phyloP scores from a whole-genome alignment of 1,140 invertebrate species.

The Lucilia sericata region DNA sequence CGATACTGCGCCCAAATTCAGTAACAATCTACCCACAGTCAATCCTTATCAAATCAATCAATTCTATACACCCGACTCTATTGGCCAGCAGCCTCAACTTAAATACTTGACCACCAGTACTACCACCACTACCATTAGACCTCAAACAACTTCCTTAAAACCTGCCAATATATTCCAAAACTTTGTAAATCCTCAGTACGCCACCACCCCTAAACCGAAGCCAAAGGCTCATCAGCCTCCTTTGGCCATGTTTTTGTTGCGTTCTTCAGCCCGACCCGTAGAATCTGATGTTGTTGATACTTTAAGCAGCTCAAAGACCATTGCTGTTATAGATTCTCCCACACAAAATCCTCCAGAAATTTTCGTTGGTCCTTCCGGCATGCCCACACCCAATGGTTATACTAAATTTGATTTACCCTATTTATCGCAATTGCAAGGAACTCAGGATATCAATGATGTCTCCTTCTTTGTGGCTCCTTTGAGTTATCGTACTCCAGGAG shows the following conservation, averaged over 20 bases:
- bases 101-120: neutral
- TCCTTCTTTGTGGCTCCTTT: conserved; percentile 88
- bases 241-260: conserved; percentile 80
- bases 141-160: conserved; percentile 66
- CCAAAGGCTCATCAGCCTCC: conserved; percentile 83
- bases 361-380: conserved; percentile 82
- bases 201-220: conserved; percentile 68
- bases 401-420: conserved; percentile 86
- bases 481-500: conserved; percentile 82
- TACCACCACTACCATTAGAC: conserved; percentile 56
- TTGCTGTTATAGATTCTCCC: conserved; percentile 81
- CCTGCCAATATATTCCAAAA: conserved; percentile 68
- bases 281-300: conserved; percentile 77
- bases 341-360: conserved; percentile 77
- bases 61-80: conserved; percentile 65
- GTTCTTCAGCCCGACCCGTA: conserved; percentile 69
- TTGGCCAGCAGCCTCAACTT: conserved; percentile 49
- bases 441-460: conserved; percentile 77
- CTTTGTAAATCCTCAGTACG: conserved; percentile 53
- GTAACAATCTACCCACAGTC: conserved; percentile 50
- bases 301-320: conserved; percentile 77
- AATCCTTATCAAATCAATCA: conserved; percentile 65
- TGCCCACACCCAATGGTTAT: conserved; percentile 78
- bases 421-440: conserved; percentile 79
- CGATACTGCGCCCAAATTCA: neutral